phyloP scores from a whole-genome alignment of 2,797 vertebrate genomes.

The Odontamblyopus rebecca region DNA sequence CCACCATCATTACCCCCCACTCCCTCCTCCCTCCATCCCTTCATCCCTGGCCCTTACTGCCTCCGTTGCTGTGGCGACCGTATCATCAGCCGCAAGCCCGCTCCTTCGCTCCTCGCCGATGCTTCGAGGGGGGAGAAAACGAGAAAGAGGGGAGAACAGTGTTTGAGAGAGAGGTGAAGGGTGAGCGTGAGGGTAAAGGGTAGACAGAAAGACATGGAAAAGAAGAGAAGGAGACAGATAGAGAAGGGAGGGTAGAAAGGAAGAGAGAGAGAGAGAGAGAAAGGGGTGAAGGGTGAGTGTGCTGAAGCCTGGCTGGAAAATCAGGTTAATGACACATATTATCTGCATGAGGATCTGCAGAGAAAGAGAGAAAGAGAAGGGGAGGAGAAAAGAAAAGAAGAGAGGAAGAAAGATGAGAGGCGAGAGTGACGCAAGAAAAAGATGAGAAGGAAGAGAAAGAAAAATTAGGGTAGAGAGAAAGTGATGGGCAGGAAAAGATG shows the following conservation, averaged over 20 bases:
- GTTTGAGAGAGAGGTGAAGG: constrained; percentile 53
- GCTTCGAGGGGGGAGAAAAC: constrained; percentile 77
- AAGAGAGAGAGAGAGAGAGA: constrained; percentile 4
- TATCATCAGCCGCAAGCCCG: constrained; percentile 89
- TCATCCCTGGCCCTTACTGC: constrained; percentile 75
- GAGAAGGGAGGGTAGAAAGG: neutral
- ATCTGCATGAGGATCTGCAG: constrained; percentile 34
- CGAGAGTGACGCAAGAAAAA: neutral
- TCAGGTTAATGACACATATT: constrained; percentile 55
- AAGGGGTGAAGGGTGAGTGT: constrained; percentile 24
- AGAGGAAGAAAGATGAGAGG: neutral
- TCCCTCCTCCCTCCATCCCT: constrained; percentile 26
- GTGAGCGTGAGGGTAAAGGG: constrained; percentile 17
- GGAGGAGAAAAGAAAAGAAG: neutral
- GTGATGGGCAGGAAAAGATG: neutral
- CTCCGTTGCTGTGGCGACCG: constrained; percentile 87
- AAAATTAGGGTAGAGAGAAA: neutral
- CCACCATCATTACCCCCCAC: constrained; percentile 75
- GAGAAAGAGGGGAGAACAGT: neutral
- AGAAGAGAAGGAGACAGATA: too few relatives aligned
- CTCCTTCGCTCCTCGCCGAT: constrained; percentile 83
- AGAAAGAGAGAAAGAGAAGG: neutral
- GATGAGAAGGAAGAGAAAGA: neutral
- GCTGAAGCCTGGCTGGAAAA: constrained; percentile 49
- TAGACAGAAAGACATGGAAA: too few relatives aligned